phyloP scores from a whole-genome alignment of 2,888 invertebrate species.

The Euzetes globulus region DNA sequence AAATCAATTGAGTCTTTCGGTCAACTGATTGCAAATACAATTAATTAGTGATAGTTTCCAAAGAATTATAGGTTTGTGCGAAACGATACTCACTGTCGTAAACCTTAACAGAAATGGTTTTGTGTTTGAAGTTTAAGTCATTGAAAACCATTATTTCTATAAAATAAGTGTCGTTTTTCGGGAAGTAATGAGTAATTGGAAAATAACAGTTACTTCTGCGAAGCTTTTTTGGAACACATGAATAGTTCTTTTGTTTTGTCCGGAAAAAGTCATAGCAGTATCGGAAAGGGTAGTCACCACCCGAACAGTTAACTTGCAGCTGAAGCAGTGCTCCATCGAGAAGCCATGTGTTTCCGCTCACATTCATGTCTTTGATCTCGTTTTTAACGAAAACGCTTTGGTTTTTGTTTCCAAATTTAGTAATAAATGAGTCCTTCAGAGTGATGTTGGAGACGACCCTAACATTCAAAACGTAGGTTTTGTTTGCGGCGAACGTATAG shows the following conservation, averaged over 20 bases:
- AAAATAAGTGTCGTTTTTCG: constrained; percentile 62
- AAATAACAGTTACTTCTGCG: constrained; percentile 54
- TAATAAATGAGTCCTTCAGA: background rate
- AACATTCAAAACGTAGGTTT: background rate
- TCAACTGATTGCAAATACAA: constrained; percentile 54
- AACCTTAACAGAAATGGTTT: constrained; percentile 66
- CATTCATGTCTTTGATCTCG: constrained; percentile 52
- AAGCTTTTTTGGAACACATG: constrained; percentile 50
- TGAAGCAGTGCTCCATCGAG: constrained; percentile 69
- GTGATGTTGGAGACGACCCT: constrained; percentile 7
- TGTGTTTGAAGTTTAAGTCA: constrained; percentile 62
- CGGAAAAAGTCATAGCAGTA: constrained; percentile 58
- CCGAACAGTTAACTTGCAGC: constrained; percentile 61
- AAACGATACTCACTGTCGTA: constrained; percentile 62
- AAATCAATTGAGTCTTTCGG: constrained; percentile 72
- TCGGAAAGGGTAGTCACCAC: constrained; percentile 58
- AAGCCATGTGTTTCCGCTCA: constrained; percentile 71
- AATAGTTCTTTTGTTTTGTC: constrained; percentile 47
- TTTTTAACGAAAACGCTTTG: background rate
- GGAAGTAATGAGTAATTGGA: constrained; percentile 61
- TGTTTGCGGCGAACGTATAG: constrained; percentile 1
- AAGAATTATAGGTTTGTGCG: background rate
- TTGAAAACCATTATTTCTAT: constrained; percentile 71
- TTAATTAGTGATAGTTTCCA: background rate
- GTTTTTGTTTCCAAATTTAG: background rate